Percentiles rank a stretch among this genome's conserved stretches.
Evolutionary conservation across 2,888 invertebrate genomes (phyloP).

Genomic region (Philaethria dido): DNA sequence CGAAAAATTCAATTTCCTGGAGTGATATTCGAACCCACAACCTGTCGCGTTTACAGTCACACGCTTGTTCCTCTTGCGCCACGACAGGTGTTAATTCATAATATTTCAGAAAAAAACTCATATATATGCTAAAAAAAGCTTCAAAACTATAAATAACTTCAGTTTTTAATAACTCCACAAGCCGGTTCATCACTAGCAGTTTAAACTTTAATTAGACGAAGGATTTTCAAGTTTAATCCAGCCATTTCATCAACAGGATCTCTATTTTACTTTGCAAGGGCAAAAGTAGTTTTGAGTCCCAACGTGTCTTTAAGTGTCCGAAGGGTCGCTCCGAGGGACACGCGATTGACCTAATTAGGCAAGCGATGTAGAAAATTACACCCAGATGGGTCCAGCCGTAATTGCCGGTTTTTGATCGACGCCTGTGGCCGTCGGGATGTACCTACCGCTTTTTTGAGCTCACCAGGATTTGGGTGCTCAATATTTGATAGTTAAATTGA

Average conservation of each 20-base stretch:
- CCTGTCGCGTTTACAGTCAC: too few species aligned
- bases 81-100: too few species aligned
- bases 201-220: constrained; percentile 32
- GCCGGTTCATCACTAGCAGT: background rate
- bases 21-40: too few species aligned
- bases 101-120: too few species aligned
- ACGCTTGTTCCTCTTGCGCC: too few species aligned
- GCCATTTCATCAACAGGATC: constrained; percentile 37
- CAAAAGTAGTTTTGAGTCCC: constrained; percentile 43
- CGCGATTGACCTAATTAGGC: constrained; percentile 72
- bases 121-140: too few species aligned
- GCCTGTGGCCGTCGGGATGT: constrained; percentile 34
- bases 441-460: constrained; percentile 21
- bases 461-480: constrained; percentile 13
- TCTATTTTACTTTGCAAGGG: constrained; percentile 42
- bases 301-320: constrained; percentile 45
- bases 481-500: constrained; percentile 18
- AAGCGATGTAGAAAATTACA: constrained; percentile 76
- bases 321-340: constrained; percentile 51
- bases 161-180: constrained; percentile 11
- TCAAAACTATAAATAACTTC: background rate
- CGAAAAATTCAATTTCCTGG: too few species aligned
- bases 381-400: constrained; percentile 64
- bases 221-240: constrained; percentile 37
- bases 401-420: constrained; percentile 55